Evolutionary conservation across 2,797 vertebrate genomes (phyloP).

Genomic region (Kryptolebias ocellatus): DNA sequence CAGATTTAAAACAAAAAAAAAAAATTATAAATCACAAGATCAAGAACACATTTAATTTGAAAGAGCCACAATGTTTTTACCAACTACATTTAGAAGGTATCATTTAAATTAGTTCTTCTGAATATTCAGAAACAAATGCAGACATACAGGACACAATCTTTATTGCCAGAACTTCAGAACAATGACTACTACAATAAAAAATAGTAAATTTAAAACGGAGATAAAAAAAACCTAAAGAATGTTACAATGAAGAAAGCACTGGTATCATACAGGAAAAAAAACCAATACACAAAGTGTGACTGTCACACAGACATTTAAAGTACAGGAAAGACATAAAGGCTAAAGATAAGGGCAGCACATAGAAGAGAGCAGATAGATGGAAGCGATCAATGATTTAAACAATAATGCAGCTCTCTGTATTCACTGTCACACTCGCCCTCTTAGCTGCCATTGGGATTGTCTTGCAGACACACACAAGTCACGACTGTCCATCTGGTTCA

Average conservation of each 20-base stretch:
- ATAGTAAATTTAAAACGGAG: too few relatives aligned
- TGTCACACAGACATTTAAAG: constrained; percentile 14
- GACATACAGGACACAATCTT: too few relatives aligned
- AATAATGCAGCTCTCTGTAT: constrained; percentile 86
- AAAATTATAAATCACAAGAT: too few relatives aligned
- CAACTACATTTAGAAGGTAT: too few relatives aligned
- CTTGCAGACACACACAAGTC: constrained; percentile 59
- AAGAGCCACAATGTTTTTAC: too few relatives aligned
- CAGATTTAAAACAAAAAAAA: too few relatives aligned
- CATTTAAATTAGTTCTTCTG: too few relatives aligned
- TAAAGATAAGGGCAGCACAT: constrained; percentile 36
- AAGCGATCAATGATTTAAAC: constrained; percentile 86
- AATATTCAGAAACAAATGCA: too few relatives aligned
- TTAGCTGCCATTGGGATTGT: constrained; percentile 69
- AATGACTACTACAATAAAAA: too few relatives aligned
- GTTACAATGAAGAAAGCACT: background rate
- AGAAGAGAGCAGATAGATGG: constrained; percentile 42
- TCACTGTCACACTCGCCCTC: constrained; percentile 83
- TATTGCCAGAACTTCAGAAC: too few relatives aligned
- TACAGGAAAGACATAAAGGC: constrained; percentile 26
- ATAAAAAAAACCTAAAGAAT: background rate
- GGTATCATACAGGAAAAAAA: background rate
- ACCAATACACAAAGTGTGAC: constrained; percentile 22
- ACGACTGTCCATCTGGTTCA: constrained; percentile 53
- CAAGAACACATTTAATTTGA: too few relatives aligned